Evolutionary conservation across 2,113 vertebrate genomes (phyloP).

Genomic region (Dascyllus trimaculatus): DNA sequence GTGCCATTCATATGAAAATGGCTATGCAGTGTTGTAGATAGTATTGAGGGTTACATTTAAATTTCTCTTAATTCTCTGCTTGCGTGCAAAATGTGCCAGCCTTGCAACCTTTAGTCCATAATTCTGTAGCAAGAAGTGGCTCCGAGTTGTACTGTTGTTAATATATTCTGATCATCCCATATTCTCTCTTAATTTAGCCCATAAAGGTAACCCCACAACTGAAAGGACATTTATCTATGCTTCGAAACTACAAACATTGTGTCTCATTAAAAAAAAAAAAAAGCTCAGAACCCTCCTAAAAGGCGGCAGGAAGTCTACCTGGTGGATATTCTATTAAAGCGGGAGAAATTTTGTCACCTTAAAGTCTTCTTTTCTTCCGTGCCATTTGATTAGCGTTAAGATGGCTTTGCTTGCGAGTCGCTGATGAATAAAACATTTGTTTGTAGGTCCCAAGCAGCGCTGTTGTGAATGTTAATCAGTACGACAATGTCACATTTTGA

Average conservation of each 20-base stretch:
- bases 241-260: conserved; percentile 36
- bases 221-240: conserved; percentile 16
- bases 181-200: conserved; percentile 30
- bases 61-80: neutral
- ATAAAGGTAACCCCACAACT: conserved; percentile 8
- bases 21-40: too few species aligned
- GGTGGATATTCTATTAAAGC: conserved; percentile 34
- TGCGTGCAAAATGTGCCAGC: neutral
- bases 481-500: conserved; percentile 58
- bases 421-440: conserved; percentile 83
- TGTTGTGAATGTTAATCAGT: conserved; percentile 68
- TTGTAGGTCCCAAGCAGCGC: conserved; percentile 59
- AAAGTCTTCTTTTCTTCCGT: conserved; percentile 31
- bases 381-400: conserved; percentile 50
- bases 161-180: conserved; percentile 5
- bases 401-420: conserved; percentile 57
- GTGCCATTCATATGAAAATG: too few species aligned
- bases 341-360: conserved; percentile 43
- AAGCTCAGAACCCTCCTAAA: neutral
- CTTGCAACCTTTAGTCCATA: neutral
- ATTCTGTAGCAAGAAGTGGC: neutral
- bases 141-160: neutral
- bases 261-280: conserved; percentile 31
- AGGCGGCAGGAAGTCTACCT: conserved; percentile 9
- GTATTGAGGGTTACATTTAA: too few species aligned